A percentile compares a stretch with the other conserved stretches of the same genome.
phyloP scores from a whole-genome alignment of 2,888 invertebrate species.

The Carcina quercana region DNA sequence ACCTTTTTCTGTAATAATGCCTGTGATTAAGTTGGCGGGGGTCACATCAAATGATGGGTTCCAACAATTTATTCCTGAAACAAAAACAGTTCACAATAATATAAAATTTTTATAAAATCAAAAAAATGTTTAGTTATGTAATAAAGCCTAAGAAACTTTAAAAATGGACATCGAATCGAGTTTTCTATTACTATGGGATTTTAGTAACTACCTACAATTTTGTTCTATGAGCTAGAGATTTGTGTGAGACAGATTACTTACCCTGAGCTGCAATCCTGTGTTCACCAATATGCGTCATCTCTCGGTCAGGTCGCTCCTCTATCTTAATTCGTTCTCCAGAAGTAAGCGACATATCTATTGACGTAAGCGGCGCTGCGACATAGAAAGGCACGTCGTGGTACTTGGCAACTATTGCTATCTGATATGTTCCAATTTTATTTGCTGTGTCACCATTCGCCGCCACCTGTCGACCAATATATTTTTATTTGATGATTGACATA shows the following conservation, averaged over 20 bases:
- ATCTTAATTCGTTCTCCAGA: constrained; percentile 93
- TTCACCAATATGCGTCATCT: constrained; percentile 94
- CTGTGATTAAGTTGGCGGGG: constrained; percentile 92
- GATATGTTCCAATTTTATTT: constrained; percentile 98
- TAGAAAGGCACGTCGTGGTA: constrained; percentile 95
- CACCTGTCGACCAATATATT: too few relatives aligned
- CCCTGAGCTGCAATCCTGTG: constrained; percentile 91
- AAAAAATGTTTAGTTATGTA: too few relatives aligned
- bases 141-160: too few relatives aligned
- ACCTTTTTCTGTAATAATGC: constrained; percentile 95
- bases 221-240: too few relatives aligned
- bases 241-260: constrained; percentile 35
- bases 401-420: constrained; percentile 94
- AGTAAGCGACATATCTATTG: constrained; percentile 87
- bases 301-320: constrained; percentile 92
- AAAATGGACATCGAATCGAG: too few relatives aligned
- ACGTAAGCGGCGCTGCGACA: constrained; percentile 94
- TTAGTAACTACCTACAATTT: too few relatives aligned
- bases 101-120: too few relatives aligned
- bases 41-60: constrained; percentile 99
- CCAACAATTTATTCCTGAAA: constrained; percentile 92
- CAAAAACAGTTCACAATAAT: too few relatives aligned
- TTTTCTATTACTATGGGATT: too few relatives aligned
- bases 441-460: constrained; percentile 98
- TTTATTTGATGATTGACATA: too few relatives aligned